Conservation (phyloP, 2,797 vertebrate genomes). For the Emys orbicularis region DNA sequence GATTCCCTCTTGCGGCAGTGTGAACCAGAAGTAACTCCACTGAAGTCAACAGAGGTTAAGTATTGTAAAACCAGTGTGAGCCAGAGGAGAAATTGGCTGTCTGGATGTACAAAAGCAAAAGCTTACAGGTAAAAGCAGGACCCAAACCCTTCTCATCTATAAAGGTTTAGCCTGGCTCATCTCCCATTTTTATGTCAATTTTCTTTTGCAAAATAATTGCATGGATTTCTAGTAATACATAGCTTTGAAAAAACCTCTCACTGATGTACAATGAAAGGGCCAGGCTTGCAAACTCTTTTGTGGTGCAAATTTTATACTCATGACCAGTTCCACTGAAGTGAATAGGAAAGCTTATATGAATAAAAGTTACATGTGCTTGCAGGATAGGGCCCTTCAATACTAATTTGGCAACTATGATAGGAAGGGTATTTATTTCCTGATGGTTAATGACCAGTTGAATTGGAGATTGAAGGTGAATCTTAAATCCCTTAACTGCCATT, state of each 20-base stretch:
- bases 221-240: neutral
- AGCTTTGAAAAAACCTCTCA: neutral
- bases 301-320: neutral
- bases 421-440: constrained; percentile 57
- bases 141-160: no score
- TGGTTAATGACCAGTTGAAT: constrained; percentile 28
- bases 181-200: neutral
- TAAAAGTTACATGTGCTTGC: neutral
- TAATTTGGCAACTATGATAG: constrained; percentile 37
- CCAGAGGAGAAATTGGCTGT: neutral
- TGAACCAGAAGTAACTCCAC: neutral
- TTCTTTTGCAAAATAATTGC: neutral
- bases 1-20: neutral
- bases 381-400: constrained; percentile 23
- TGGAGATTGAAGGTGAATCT: constrained; percentile 49
- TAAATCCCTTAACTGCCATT: constrained; percentile 51
- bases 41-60: neutral
- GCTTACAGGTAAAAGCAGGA: neutral
- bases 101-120: no score
- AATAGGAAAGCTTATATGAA: neutral
- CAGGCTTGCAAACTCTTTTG: neutral
- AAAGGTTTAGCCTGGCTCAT: neutral
- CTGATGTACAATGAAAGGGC: neutral
- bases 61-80: neutral
- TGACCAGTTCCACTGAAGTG: neutral